Evolutionary conservation across 2,888 invertebrate species (phyloP), one percentile per base, ranked within the genome.

Genomic region (Galerucella pusilla): DNA sequence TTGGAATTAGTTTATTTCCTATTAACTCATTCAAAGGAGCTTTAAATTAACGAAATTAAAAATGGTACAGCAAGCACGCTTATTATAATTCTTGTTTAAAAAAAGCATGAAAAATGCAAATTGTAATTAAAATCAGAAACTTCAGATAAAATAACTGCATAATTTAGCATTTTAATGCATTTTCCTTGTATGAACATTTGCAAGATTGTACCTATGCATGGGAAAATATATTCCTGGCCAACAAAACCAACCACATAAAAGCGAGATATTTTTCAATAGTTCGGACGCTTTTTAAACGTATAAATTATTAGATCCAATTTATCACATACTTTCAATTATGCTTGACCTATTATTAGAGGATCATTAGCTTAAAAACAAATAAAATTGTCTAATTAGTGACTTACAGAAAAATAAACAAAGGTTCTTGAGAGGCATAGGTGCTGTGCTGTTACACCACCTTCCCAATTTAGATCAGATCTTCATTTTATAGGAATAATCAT

Each of bases 81-180:
- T 72, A 72, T 72, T 66, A 57, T 66, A 66, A 60, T 66, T 59
- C 45, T 60, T 66, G 35, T 59, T 46, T 66, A 35, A 45, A 67
- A 66, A 45, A 67, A 52, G 54, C 57, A 65, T 25, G 66, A 72
- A 72, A 70, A 66, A 72, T 72, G 72, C 66, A 72, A 63, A 60
- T 60, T 28, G 45, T 59, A 65, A 71, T 71, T 71, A 64, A 71
- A 72, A 59, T 72, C 20, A 60, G 46, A 72, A 72, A 59, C 10
- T 67, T 49, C 35, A 71, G 59, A 67, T 64, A 67, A 68, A 74
- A 76, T 74, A 74, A 76, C 72, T 74, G 72, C 69, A 74, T 74
- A 71, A 76, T 68, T 76, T 68, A 76, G 60, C 57, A 68, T 57
- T 59, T 65, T 75, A 75, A 77, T 77, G 77, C 70, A 70, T 73